Conservation (phyloP, 2,888 invertebrate genomes). For the Pyrgus malvae region DNA sequence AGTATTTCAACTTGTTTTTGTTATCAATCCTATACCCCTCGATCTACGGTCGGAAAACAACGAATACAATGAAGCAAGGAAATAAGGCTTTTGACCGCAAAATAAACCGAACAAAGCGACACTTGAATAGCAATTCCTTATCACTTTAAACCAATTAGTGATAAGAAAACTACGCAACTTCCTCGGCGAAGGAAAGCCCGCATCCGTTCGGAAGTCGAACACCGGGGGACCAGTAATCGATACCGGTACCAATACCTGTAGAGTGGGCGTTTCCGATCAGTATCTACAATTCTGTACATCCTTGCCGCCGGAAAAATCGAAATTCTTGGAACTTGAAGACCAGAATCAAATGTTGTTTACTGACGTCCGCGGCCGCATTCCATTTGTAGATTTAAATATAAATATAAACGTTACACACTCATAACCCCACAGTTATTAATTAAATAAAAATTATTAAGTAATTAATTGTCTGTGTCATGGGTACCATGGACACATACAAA, state of each 20-base stretch:
- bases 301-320: conserved; percentile 33
- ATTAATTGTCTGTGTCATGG: no score
- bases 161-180: conserved; percentile 31
- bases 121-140: conserved; percentile 21
- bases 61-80: no score
- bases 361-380: no score
- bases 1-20: no score
- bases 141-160: conserved; percentile 36
- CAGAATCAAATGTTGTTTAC: neutral
- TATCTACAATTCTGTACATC: conserved; percentile 52
- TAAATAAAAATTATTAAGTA: no score
- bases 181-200: conserved; percentile 40
- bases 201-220: conserved; percentile 43
- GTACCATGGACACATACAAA: no score
- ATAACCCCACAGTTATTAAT: no score
- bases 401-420: no score
- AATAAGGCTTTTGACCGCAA: no score
- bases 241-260: conserved; percentile 23
- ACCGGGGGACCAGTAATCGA: conserved; percentile 29
- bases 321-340: neutral
- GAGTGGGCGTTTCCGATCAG: conserved; percentile 49
- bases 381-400: no score
- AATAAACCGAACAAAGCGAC: neutral
- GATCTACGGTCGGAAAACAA: no score
- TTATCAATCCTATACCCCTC: no score